Base-by-base conservation (phyloP, 2,113 vertebrate genomes). In the Coryphaenoides rupestris region DNA sequence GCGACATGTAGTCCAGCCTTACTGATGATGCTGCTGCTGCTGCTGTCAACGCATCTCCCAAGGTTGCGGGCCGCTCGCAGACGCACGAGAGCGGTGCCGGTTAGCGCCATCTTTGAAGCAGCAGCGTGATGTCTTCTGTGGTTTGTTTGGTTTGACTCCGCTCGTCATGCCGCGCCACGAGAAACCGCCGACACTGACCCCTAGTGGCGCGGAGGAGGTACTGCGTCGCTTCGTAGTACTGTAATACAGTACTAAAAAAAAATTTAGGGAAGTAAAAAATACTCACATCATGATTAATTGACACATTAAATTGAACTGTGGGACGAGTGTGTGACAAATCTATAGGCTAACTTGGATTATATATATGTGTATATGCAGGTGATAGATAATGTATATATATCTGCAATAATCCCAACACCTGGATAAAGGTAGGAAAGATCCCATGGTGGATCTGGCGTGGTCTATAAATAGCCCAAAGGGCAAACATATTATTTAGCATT, bases 61-160 rank as follows among this genome's bases (percentile, higher is more conserved):
- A 87, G 19, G 60, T 74, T 77, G 45, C 60, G 76, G 19, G 91
- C 55, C 12, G 66, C 55, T 69, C 79, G 75, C 0, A 88, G 50
- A 0, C 77, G 73, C 89, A 89, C 66, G 88, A 90, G 80, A 62
- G 70, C 66, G 1, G 23, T 52, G 22, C 84, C 70, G 81, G 72
- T 69, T 28, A 74, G 57, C 86, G 91, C 91, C 91, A 92, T 92
- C 65, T 88, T 89, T 78, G 65, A 78, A 72, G 49, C 66, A 66
- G n/a, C 21, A 65, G 24, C n/a, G n/a, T n/a, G n/a, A 9, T 53
- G 24, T 76, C 75, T 78, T 81, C 76, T 79, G 16, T 40, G n/a
- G 21, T n/a, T 58, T 45, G 19, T 1, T 28, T 4, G 10, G 13
- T n/a, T 5, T 40, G 12, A 10, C 26, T 40, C 3, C 17, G 15